Base-by-base conservation (phyloP, 1,140 invertebrate genomes). In the Drosophila willistoni region DNA sequence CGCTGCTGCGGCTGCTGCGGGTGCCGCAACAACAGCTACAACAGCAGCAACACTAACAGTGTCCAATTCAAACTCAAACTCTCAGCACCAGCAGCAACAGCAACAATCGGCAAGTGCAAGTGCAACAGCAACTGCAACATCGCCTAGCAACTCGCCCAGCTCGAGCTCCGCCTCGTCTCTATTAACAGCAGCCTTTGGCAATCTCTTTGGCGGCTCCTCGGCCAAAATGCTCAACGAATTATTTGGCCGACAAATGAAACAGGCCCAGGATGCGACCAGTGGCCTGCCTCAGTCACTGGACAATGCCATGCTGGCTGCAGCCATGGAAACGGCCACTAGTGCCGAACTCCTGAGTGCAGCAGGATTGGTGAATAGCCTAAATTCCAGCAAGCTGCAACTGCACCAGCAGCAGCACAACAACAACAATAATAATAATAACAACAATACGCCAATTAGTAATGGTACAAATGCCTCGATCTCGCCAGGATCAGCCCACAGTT, bases 181-280 rank as follows among this genome's bases (percentile, higher is more conserved):
- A 65, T 36, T 87, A 25, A 87, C 79, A 95, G 83, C 90, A 39
- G 90, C 90, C 61, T 87, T 96, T 93, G 95, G 95, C 92, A 95
- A 95, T 92, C 94, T 96, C 71, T 96, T 96, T 91, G 95, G 95
- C 89, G 94, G 95, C 92, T 79, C 85, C 85, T 96, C 96, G 92
- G 95, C 96, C 81, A 96, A 96, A 92, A 96, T 96, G 96, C 94
- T 97, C 76, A 96, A 96, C 94, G 96, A 96, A 93, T 93, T 96
- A 73, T 94, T 96, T 74, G 96, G 96, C 70, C 94, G 96, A 77
- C 95, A 96, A 91, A 95, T 95, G 90, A 95, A 95, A 90, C 94
- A 95, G 92, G 95, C 94, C 71, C 94, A 94, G 78, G 94, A 95
- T 93, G 94, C 95, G 73, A 95, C 94, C 84, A 93, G 93, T 90